These are phyloP conservation scores for Solenodon paradoxus DNA, from an alignment of 2,113 vertebrate genomes.

Conservation along the genomic window DNA sequence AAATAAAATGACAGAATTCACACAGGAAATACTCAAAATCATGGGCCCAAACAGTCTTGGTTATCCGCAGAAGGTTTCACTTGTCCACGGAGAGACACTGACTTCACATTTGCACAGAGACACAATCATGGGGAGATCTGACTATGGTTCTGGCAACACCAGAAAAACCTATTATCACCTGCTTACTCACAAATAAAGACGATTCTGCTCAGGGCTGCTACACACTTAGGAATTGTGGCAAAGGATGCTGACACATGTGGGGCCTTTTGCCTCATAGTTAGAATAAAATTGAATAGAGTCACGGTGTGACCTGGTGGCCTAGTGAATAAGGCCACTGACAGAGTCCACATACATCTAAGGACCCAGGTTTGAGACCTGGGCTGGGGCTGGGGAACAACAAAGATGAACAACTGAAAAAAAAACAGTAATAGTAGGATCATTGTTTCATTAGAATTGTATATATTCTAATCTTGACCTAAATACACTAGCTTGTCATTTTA, in stretches of 20 bases:
- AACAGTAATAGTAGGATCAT: neutral
- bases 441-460: neutral
- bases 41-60: neutral
- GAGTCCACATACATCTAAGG: too few species aligned
- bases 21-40: neutral
- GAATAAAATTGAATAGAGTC: too few species aligned
- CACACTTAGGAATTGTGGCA: neutral
- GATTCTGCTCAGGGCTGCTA: neutral
- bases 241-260: neutral
- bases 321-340: too few species aligned
- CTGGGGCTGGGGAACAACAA: too few species aligned
- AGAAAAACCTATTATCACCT: neutral
- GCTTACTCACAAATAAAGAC: neutral
- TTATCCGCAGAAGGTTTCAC: neutral
- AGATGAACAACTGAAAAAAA: too few species aligned
- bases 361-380: too few species aligned
- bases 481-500: neutral
- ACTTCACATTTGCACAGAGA: neutral
- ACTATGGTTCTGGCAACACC: neutral
- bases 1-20: neutral
- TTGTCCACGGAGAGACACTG: neutral
- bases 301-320: too few species aligned
- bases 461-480: neutral
- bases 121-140: neutral
- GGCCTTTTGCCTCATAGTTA: accelerated